These are phyloP conservation scores for Platyrinchus mystaceus DNA, from an alignment of 2,797 vertebrate species.

Conservation along the genomic window DNA sequence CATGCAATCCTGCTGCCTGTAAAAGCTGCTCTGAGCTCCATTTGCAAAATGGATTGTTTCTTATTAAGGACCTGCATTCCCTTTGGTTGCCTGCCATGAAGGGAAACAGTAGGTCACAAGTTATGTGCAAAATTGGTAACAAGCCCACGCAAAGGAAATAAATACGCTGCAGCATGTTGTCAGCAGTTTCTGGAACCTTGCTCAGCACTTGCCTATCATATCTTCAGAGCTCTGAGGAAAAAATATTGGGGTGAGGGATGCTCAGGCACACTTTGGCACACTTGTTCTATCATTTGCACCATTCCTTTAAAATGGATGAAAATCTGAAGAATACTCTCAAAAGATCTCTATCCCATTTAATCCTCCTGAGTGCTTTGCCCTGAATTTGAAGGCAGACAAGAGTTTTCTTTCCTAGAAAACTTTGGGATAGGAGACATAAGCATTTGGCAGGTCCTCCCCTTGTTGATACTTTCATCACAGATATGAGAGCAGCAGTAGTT, in stretches of 20 bases:
- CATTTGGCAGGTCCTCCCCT: neutral
- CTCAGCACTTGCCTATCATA: neutral
- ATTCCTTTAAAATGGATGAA: neutral
- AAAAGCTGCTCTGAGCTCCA: neutral
- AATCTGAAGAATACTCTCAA: neutral
- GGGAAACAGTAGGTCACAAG: conserved; percentile 27
- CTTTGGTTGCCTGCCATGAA: conserved; percentile 7
- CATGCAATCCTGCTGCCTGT: neutral
- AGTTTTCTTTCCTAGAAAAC: neutral
- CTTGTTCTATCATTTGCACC: neutral
- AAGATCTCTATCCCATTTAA: neutral
- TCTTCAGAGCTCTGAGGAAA: conserved; percentile 1
- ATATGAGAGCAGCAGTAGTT: neutral
- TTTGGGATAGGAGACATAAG: neutral
- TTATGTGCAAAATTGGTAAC: neutral
- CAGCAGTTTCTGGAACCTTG: neutral
- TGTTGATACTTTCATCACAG: neutral
- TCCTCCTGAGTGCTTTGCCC: neutral
- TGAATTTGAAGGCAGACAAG: neutral
- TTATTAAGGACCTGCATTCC: neutral
- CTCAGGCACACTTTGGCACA: neutral
- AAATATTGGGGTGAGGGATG: neutral
- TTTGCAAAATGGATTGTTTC: conserved; percentile 30
- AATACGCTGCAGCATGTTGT: neutral
- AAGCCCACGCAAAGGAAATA: conserved; percentile 5